Conservation (phyloP, 2,113 vertebrate genomes). For the Coptodon rendalli region DNA sequence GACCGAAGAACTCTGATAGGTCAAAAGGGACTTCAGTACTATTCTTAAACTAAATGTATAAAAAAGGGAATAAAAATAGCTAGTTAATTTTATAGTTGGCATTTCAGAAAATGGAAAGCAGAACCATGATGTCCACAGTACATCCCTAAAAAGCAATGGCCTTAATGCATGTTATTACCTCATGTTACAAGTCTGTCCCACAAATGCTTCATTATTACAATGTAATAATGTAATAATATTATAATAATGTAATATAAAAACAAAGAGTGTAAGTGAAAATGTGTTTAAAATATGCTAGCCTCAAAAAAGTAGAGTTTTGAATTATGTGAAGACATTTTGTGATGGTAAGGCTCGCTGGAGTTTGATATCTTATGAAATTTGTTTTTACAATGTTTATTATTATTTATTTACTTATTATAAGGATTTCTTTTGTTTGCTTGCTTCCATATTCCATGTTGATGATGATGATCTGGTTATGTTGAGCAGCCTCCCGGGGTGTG, state of each 20-base stretch:
- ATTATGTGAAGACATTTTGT: not conserved
- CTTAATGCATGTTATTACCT: not conserved
- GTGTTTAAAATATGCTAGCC: not conserved
- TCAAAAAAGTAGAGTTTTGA: not conserved
- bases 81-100: not conserved
- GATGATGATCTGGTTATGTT: not conserved
- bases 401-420: not conserved
- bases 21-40: not conserved
- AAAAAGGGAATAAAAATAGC: not conserved
- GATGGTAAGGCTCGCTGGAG: not conserved
- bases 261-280: not conserved
- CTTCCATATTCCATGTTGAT: not conserved
- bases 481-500: not conserved
- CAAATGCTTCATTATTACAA: not conserved
- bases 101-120: not conserved
- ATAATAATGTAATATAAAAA: not conserved
- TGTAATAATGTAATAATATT: not conserved
- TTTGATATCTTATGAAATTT: not conserved
- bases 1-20: not conserved
- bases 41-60: not conserved
- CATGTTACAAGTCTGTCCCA: not conserved
- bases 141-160: not conserved
- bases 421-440: not conserved
- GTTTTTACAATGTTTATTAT: not conserved
- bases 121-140: too few relatives aligned